Base-by-base conservation (phyloP, 2,888 invertebrate species). In the Epistrophella euchroma region DNA sequence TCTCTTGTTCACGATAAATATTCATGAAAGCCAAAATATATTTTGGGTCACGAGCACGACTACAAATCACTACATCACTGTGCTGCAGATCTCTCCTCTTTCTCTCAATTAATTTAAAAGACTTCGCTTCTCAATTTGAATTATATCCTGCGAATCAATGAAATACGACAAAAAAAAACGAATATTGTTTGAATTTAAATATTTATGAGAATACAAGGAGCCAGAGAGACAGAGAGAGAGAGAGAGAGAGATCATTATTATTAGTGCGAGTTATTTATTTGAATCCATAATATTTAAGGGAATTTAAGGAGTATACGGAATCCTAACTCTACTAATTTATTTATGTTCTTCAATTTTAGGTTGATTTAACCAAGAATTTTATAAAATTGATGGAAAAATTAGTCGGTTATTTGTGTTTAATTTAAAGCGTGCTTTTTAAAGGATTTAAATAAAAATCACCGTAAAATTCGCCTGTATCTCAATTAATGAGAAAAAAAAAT, bases 1-100 rank as follows among this genome's bases (percentile, higher is more conserved):
- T 13, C 7, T 22, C 19, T 19, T 19, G 32, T 19, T 35, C 19
- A 47, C 25, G 17, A 66, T 66, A 35, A 66, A 66, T 66, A 66
- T 66, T 66, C 66, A 66, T 66, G 66, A 50, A 66, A 66, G 22
- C 11, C 19, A 19, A 64, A 25, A 66, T 50, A 35, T n/a, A 50
- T 66, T 66, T 66, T 66, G 17, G 66, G 28, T 50, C 35, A 66
- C 19, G 50, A 66, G n/a, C 22, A 50, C 35, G 47, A 66, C 43
- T 28, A 64, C 19, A 64, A 64, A 64, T 64, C 28, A 64, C 17
- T 6, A 35, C 2, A 32, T n/a, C 28, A 4, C 13, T 15, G 13
- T 7, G 15, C n/a, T 32, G 28, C 17, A 15, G 22, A 37, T 47
- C 32, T 35, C 9, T 9, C n/a, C n/a, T n/a, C n/a, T 47, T 32